Percentiles rank a stretch among this genome's conserved stretches.
Evolutionary conservation across 2,888 invertebrate species (phyloP).

Genomic region (Lithophane socia): DNA sequence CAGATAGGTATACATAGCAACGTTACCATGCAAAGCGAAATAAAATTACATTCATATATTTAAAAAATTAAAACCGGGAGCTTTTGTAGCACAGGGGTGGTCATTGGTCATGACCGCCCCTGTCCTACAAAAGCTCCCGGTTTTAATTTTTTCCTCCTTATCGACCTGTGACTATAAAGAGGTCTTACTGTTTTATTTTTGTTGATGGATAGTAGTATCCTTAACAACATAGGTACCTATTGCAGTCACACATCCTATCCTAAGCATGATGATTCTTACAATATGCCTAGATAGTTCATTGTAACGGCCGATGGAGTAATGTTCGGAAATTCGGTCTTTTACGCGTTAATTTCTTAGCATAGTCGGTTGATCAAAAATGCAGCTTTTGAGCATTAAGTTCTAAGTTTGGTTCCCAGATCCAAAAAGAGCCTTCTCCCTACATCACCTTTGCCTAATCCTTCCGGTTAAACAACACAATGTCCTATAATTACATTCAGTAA

Average conservation of each 20-base stretch:
- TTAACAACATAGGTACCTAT: not conserved
- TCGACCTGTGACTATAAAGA: not conserved
- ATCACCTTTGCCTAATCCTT: not conserved
- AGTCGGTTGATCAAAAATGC: not conserved
- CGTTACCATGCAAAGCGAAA: slow-evolving; percentile 35
- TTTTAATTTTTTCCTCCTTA: too few relatives aligned
- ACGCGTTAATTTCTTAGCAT: not conserved
- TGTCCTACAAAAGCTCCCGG: too few relatives aligned
- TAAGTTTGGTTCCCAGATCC: not conserved
- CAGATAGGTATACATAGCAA: slow-evolving; percentile 46
- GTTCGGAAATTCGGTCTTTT: not conserved
- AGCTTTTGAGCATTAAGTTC: not conserved
- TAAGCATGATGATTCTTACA: not conserved
- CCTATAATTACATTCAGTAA: slow-evolving; percentile 37
- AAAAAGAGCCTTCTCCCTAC: not conserved
- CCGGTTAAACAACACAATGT: slow-evolving; percentile 7
- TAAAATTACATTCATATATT: slow-evolving; percentile 40
- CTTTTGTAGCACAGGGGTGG: not conserved
- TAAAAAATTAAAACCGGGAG: slow-evolving; percentile 8
- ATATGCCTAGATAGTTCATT: not conserved
- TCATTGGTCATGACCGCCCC: too few relatives aligned
- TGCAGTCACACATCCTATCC: not conserved
- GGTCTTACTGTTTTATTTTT: not conserved
- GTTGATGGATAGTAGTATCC: not conserved
- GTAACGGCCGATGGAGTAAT: not conserved